These are phyloP conservation scores for Apostichopus parvimensis DNA, from an alignment of 35 echinoderm and acorn worm genomes.

Conservation along the genomic window DNA sequence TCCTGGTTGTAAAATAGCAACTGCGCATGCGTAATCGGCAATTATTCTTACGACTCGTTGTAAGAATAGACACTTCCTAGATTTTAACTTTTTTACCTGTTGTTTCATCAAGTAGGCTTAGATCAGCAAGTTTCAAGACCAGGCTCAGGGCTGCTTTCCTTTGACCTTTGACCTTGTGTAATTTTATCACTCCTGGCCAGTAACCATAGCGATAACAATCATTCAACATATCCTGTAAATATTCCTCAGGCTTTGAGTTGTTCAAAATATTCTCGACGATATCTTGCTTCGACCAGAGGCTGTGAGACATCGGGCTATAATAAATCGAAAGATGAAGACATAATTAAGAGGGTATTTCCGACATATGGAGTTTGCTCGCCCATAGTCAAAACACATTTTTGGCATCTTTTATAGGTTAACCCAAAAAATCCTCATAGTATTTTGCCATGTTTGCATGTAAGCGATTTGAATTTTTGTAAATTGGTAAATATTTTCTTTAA, in stretches of 20 bases:
- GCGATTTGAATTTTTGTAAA: too few species aligned
- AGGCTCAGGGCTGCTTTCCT: neutral
- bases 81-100: neutral
- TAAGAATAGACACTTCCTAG: too few species aligned
- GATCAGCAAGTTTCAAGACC: neutral
- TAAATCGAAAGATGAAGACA: neutral
- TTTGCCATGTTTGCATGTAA: too few species aligned
- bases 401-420: too few species aligned
- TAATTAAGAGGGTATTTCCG: too few species aligned
- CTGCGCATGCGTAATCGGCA: too few species aligned
- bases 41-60: too few species aligned
- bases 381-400: too few species aligned
- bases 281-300: neutral
- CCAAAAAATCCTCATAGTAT: too few species aligned
- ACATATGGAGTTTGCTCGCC: too few species aligned
- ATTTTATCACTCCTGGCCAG: constrained; percentile 25
- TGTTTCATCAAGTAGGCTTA: neutral
- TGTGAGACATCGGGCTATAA: neutral
- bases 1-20: too few species aligned
- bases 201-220: constrained; percentile 5
- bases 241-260: neutral
- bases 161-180: constrained; percentile 17
- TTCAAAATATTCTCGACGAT: neutral
- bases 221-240: neutral
- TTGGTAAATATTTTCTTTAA: too few species aligned